These are phyloP conservation scores for Seladonia tumulorum DNA, from an alignment of 2,888 invertebrate species.

Conservation along the genomic window DNA sequence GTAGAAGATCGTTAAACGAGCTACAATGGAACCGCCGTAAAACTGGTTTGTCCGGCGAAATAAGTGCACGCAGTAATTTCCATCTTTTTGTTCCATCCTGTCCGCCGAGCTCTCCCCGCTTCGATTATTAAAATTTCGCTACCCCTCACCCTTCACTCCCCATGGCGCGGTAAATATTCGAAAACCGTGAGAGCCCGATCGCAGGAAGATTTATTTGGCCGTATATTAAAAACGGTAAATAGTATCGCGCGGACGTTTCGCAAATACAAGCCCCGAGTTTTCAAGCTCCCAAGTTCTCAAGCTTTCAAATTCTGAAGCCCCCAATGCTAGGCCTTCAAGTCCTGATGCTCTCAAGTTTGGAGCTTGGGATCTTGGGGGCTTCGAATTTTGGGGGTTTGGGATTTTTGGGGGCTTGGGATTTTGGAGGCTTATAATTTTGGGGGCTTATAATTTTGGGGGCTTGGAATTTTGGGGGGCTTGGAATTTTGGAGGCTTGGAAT, in stretches of 20 bases:
- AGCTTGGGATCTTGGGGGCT: too few species aligned
- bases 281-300: too few species aligned
- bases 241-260: not conserved
- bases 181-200: not conserved
- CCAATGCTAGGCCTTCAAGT: too few species aligned
- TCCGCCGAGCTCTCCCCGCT: not conserved
- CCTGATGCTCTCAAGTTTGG: too few species aligned
- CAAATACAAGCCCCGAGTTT: not conserved
- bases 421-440: too few species aligned
- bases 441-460: too few species aligned
- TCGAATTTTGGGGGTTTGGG: too few species aligned
- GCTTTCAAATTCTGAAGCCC: too few species aligned
- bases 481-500: too few species aligned
- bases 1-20: slow-evolving; percentile 24
- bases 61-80: not conserved
- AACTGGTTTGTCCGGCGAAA: not conserved
- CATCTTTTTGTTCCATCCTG: not conserved
- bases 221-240: not conserved
- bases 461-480: too few species aligned
- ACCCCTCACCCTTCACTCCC: not conserved
- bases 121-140: not conserved
- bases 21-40: not conserved
- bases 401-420: too few species aligned
- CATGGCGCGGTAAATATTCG: not conserved
- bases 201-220: not conserved